phyloP scores from a whole-genome alignment of 2,888 invertebrate species.

The Campoplex nolae region DNA sequence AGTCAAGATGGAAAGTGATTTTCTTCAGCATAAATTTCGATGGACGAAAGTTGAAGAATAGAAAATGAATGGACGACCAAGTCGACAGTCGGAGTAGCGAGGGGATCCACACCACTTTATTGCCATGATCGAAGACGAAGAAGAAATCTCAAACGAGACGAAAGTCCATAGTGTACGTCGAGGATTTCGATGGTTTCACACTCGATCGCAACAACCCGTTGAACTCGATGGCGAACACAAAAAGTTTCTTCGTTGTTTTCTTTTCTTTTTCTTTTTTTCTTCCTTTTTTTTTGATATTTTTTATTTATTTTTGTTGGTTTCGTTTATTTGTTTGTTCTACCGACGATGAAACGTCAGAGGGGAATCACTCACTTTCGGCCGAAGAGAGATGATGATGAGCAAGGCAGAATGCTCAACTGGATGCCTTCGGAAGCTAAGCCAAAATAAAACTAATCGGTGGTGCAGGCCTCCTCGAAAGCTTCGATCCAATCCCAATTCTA shows the following conservation, averaged over 20 bases:
- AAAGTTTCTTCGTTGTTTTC: slow-evolving; percentile 1
- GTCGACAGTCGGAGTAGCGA: neutral
- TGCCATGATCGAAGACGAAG: neutral
- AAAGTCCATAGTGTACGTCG: neutral
- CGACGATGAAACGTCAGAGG: slow-evolving; percentile 50
- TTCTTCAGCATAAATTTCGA: neutral
- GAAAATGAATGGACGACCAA: neutral
- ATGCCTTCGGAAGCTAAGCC: slow-evolving; percentile 83
- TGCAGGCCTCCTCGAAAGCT: slow-evolving; percentile 79
- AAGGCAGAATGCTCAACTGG: slow-evolving; percentile 82
- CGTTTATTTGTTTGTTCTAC: slow-evolving; percentile 57
- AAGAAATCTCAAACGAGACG: neutral
- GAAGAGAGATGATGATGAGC: slow-evolving; percentile 71
- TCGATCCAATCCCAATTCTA: slow-evolving; percentile 82
- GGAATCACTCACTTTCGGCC: slow-evolving; percentile 77
- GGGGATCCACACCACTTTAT: neutral
- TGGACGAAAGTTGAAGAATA: neutral
- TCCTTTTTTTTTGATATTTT: slow-evolving; percentile 12
- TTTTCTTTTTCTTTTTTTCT: slow-evolving; percentile 10
- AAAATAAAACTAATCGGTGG: slow-evolving; percentile 83
- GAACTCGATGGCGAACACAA: slow-evolving; percentile 20
- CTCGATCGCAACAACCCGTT: slow-evolving; percentile 32
- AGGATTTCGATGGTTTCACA: slow-evolving; percentile 4
- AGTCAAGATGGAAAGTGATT: neutral
- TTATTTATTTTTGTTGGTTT: slow-evolving; percentile 27